Evolutionary conservation across 1,140 invertebrate species (phyloP).

Genomic region (Tetragnatha versicolor): DNA sequence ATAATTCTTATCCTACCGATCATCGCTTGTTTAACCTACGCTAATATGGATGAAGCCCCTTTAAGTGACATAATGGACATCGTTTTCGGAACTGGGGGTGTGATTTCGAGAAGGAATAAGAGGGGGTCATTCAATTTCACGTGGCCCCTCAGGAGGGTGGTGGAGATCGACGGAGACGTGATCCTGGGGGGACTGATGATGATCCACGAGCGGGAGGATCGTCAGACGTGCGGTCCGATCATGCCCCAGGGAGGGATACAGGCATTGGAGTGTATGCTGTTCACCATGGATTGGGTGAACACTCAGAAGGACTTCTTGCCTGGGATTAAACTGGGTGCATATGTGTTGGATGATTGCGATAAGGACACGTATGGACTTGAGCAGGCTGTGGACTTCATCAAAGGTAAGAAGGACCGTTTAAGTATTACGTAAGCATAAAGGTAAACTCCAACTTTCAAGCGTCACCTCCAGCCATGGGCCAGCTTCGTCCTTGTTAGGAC

Average conservation of each 20-base stretch:
- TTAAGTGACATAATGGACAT: no score
- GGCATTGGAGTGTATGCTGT: slow-evolving; percentile 91
- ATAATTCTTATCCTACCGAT: no score
- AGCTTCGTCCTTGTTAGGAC: no score
- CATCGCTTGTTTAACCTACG: no score
- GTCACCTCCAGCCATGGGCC: no score
- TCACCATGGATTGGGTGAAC: slow-evolving; percentile 86
- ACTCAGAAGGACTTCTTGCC: slow-evolving; percentile 71
- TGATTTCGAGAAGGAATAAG: no score
- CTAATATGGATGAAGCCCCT: no score
- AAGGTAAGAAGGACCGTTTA: slow-evolving; percentile 74
- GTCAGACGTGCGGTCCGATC: slow-evolving; percentile 83
- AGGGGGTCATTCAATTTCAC: slow-evolving; percentile 57
- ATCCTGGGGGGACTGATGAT: slow-evolving; percentile 89
- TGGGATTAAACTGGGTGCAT: slow-evolving; percentile 83
- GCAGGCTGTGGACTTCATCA: slow-evolving; percentile 96
- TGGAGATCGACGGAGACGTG: slow-evolving; percentile 81
- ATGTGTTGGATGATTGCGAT: slow-evolving; percentile 94
- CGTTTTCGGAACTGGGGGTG: no score
- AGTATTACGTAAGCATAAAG: no score
- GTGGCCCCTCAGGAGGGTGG: slow-evolving; percentile 88
- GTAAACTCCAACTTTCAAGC: no score
- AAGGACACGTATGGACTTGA: slow-evolving; percentile 95
- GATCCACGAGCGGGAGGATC: slow-evolving; percentile 87
- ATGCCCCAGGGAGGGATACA: slow-evolving; percentile 93